Base-by-base conservation (phyloP, 2,888 invertebrate genomes). In the Hymenopus coronatus region DNA sequence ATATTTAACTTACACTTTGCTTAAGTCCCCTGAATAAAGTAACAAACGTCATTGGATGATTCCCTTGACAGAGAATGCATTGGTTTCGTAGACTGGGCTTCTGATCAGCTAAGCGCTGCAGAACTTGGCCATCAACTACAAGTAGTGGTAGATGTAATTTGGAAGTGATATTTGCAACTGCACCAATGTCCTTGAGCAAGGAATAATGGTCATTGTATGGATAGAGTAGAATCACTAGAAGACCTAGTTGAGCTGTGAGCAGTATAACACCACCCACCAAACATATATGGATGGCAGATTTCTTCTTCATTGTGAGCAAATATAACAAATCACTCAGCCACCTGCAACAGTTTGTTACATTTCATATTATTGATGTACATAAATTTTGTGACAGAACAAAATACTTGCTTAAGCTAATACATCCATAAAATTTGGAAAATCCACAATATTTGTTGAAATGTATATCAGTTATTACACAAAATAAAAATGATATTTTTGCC, bases 231-330 rank as follows among this genome's bases (percentile, higher is more conserved):
- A 90, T 20, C 7, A 82, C 88, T 12, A 90, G 88, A 81, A 90
- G 89, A 28, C 88, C 88, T 83, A 90, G 46, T 82, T 90, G 90
- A 28, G 88, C 88, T 9, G 82, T 40, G 28, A 90, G 88, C 9
- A 90, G 83, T 28, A 90, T 46, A 25, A 89, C 33, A 9, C 89
- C 90, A 25, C 87, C 90, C 25, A 85, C 46, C 8, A 90, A 87
- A 70, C 89, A 89, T 15, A 90, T 83, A 88, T 90, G 90, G 27
- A 90, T 85, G 27, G 89, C 89, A 9, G 89, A 90, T 88, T 88
- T 90, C 28, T 89, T 90, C n/a, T 88, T 87, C 90, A 90, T 90
- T 28, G n/a, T 54, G 54, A 70, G 54, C 54, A 70, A 20, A 20
- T 70, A 70, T 70, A 25, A 15, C 54, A 70, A 70, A 70, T 70